Conservation (phyloP, 2,888 invertebrate species). For the Argyresthia albistria region DNA sequence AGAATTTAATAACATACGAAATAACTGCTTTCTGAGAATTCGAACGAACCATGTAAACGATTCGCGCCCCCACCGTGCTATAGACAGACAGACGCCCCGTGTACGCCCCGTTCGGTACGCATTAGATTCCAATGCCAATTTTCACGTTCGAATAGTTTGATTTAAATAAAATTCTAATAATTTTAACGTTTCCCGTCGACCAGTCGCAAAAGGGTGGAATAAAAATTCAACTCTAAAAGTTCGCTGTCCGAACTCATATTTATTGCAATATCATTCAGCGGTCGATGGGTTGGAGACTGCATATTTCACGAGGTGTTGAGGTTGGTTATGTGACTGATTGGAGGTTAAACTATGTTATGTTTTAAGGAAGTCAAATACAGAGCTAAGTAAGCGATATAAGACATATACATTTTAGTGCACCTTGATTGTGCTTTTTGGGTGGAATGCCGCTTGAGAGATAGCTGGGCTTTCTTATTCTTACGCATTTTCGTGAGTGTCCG, state of each 20-base stretch:
- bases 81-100: too few species aligned
- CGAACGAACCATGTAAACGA: constrained; percentile 25
- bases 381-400: too few species aligned
- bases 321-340: too few species aligned
- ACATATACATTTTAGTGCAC: too few species aligned
- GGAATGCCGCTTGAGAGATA: too few species aligned
- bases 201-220: constrained; percentile 29
- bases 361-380: too few species aligned
- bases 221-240: not conserved
- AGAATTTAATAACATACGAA: constrained; percentile 64
- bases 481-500: too few species aligned
- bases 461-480: too few species aligned
- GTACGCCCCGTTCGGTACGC: not conserved
- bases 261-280: constrained; percentile 4
- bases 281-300: too few species aligned
- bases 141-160: constrained; percentile 32
- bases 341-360: too few species aligned
- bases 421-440: too few species aligned
- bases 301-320: not conserved
- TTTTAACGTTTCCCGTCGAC: constrained; percentile 33
- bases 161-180: constrained; percentile 53
- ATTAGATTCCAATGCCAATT: constrained; percentile 12
- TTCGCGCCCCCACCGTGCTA: constrained; percentile 1
- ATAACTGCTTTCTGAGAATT: constrained; percentile 34
- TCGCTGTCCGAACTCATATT: not conserved